A percentile compares a stretch with the other conserved stretches of the same genome.
These are phyloP conservation scores for Himalopsyche japonica DNA, from an alignment of 2,888 invertebrate species.

Conservation along the genomic window DNA sequence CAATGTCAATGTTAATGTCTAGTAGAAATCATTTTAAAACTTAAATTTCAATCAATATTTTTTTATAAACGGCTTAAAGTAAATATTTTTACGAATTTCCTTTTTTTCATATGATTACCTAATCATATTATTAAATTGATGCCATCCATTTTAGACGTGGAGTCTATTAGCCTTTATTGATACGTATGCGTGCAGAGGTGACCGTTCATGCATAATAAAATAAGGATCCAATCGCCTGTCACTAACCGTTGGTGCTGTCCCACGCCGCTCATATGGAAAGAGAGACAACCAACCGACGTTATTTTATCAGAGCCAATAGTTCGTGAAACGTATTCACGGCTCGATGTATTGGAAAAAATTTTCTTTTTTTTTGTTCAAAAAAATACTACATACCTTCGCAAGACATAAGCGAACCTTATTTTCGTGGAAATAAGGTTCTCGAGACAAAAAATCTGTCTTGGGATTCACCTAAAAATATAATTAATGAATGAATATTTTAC, in stretches of 20 bases:
- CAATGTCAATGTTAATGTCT: no score
- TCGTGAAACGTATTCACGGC: not conserved
- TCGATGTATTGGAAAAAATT: not conserved
- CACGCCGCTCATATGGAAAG: not conserved
- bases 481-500: no score
- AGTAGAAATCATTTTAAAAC: no score
- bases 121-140: not conserved
- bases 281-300: not conserved
- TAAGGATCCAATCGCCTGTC: conserved; percentile 11
- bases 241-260: not conserved
- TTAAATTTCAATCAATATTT: no score
- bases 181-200: not conserved
- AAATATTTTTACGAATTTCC: no score
- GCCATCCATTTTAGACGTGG: not conserved
- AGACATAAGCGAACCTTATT: not conserved
- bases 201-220: conserved; percentile 8
- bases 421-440: not conserved
- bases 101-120: no score
- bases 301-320: not conserved
- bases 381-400: not conserved
- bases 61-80: no score
- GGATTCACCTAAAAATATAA: not conserved
- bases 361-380: not conserved
- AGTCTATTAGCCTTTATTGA: not conserved
- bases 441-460: not conserved